Percentiles rank a stretch among this genome's conserved stretches.
These are phyloP conservation scores for Dinothrombium tinctorium DNA, from an alignment of 1,140 invertebrate genomes.

Conservation along the genomic window DNA sequence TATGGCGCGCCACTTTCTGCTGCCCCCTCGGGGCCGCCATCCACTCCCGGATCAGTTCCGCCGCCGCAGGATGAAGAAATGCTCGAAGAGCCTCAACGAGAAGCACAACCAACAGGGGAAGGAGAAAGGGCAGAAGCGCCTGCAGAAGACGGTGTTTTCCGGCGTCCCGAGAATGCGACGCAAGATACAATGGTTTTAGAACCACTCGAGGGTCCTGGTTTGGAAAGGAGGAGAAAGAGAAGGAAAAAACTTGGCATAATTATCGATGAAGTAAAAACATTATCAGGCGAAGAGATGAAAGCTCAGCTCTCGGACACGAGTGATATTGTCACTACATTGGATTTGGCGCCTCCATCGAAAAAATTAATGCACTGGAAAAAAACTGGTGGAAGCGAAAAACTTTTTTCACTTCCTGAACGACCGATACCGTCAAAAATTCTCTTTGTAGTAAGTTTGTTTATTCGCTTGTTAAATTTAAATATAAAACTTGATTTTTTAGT, in stretches of 20 bases:
- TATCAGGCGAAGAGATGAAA: slow-evolving; percentile 99
- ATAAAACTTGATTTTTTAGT: not conserved
- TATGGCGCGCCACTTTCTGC: slow-evolving; percentile 9
- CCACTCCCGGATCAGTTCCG: not conserved
- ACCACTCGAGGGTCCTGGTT: slow-evolving; percentile 9
- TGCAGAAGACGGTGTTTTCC: not conserved
- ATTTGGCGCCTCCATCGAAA: slow-evolving; percentile 94
- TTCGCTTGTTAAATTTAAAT: no score
- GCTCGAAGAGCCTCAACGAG: not conserved
- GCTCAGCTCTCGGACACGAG: slow-evolving; percentile 88
- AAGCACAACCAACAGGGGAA: slow-evolving; percentile 7
- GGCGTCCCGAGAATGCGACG: not conserved
- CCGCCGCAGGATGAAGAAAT: slow-evolving; percentile 3
- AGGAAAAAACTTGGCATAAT: slow-evolving; percentile 68
- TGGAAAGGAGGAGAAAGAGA: slow-evolving; percentile 31
- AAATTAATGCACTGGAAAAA: slow-evolving; percentile 98
- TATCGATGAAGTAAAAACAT: slow-evolving; percentile 97
- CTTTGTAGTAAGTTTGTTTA: slow-evolving; percentile 27
- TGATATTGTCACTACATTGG: slow-evolving; percentile 87
- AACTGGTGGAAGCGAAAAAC: slow-evolving; percentile 83
- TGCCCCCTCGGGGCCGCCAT: slow-evolving; percentile 6
- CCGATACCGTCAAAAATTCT: slow-evolving; percentile 56
- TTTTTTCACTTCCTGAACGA: slow-evolving; percentile 79
- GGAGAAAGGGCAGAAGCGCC: slow-evolving; percentile 2
- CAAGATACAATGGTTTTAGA: slow-evolving; percentile 12